A percentile compares a stretch with the other conserved stretches of the same genome.
These are phyloP conservation scores for Heteromurus nitidus DNA, from an alignment of 2,888 invertebrate genomes.

Conservation along the genomic window DNA sequence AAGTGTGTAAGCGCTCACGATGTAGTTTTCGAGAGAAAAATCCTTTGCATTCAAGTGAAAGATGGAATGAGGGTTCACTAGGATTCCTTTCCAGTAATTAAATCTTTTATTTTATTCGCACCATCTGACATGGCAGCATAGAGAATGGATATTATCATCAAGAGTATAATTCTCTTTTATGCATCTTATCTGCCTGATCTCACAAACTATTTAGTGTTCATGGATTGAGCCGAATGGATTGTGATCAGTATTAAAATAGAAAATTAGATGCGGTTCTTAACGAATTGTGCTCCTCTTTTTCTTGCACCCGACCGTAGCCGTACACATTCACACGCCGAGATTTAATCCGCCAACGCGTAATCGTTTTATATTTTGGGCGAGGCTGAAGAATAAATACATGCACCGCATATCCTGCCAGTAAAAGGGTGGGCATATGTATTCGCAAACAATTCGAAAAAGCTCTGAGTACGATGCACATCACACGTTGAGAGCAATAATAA, in stretches of 20 bases:
- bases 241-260: constrained; percentile 19
- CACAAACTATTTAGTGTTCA: background rate
- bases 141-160: constrained; percentile 23
- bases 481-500: constrained; percentile 18
- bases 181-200: constrained; percentile 8
- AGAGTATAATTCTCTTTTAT: constrained; percentile 21
- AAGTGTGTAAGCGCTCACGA: too few relatives aligned
- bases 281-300: background rate
- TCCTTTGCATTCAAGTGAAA: constrained; percentile 6
- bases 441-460: background rate
- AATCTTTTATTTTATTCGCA: constrained; percentile 31
- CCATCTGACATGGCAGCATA: constrained; percentile 14
- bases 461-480: too few relatives aligned
- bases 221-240: background rate
- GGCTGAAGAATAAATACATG: background rate
- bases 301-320: too few relatives aligned
- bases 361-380: background rate
- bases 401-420: background rate
- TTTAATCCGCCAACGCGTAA: background rate
- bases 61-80: background rate
- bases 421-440: background rate
- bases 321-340: too few relatives aligned
- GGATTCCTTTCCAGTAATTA: constrained; percentile 43
- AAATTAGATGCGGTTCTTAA: constrained; percentile 20
- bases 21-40: constrained; percentile 4